Evolutionary conservation across 2,113 vertebrate species (phyloP), one percentile per base, ranked within the genome.

Genomic region (Regulus satrapa): DNA sequence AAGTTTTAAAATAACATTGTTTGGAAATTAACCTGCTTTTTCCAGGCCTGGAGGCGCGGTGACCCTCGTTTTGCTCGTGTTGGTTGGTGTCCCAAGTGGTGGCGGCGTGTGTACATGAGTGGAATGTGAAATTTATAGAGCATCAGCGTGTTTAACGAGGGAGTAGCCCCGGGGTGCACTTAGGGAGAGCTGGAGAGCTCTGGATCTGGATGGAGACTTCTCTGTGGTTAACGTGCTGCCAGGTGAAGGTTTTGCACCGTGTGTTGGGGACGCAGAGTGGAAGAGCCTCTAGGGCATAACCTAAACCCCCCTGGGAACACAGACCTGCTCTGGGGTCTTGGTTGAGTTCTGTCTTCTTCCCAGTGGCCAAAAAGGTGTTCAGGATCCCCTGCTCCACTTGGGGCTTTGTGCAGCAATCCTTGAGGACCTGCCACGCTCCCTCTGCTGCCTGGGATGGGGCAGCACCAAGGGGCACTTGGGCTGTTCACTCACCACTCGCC

Each of bases 1-100:
- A 90, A 96, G 92, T 95, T 97, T 97, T 97, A 97, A 96, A 97
- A 95, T 90, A 96, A 96, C 92, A 94, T 92, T 92, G 94, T 93
- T 95, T 96, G 92, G 88, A 92, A 96, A 96, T 94, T 86, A 95
- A 94, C 95, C 81, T 88, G 72, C 88, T 90, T 68, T 86, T 95
- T 96, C 88, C 88, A 91, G 73, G 79, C 94, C 92, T 54, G 73
- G 52, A 92, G 95, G 95, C 79, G 92, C 46, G 64, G 73, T 96
- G 94, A 36, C 83, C 94, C 94, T 89, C 8, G 2, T 91, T 85
- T 62, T 62, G 73, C 88, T 92, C 52, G 0, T 94, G 95, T 92
- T 92, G 83, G 82, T 85, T 12, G 85, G 71, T 46, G 94, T 92
- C 94, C 86, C 32, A 1, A 43, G 46, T 23, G 83, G 92, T 95